A percentile compares a stretch with the other conserved stretches of the same genome.
These are phyloP conservation scores for Nebria ingens DNA, from an alignment of 1,140 invertebrate genomes.

Conservation along the genomic window DNA sequence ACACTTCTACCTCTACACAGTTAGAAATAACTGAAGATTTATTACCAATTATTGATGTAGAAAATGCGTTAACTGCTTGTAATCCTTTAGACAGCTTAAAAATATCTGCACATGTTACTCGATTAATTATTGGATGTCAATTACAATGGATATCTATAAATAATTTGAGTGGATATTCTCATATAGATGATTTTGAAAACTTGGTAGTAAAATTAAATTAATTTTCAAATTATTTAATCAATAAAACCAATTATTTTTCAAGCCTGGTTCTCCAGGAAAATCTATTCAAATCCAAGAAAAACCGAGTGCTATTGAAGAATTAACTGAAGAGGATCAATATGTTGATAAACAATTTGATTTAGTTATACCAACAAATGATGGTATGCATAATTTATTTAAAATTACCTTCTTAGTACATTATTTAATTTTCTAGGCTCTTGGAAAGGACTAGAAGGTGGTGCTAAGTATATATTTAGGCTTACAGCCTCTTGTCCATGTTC, in stretches of 20 bases:
- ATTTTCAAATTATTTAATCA: no score
- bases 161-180: no score
- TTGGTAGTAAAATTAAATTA: no score
- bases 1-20: not conserved
- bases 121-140: not conserved
- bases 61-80: conserved; percentile 1
- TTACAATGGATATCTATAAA: not conserved
- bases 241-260: no score
- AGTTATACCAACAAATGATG: not conserved
- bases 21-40: not conserved
- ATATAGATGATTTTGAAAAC: no score
- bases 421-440: not conserved
- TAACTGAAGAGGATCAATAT: not conserved
- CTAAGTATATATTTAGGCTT: not conserved
- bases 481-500: not conserved
- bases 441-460: not conserved
- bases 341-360: conserved; percentile 4
- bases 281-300: not conserved
- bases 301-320: not conserved
- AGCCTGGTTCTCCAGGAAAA: not conserved
- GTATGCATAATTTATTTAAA: not conserved
- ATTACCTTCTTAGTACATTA: not conserved
- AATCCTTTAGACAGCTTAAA: not conserved
- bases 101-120: not conserved
- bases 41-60: not conserved